Conservation (phyloP, 2,113 vertebrate genomes). For the Nothocercus nigrocapillus region DNA sequence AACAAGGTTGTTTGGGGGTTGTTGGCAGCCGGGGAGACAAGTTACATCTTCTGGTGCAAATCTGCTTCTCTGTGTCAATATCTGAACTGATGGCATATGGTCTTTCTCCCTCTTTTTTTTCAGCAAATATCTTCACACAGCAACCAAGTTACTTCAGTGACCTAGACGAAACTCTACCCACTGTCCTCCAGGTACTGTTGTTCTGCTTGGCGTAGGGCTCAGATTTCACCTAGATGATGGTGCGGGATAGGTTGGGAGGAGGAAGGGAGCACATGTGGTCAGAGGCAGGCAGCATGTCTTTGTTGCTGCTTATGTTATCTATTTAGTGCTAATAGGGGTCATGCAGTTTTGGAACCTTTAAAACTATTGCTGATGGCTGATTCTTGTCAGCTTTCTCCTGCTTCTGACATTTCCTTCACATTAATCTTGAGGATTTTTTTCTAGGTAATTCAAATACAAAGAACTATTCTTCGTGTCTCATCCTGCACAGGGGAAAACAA, state of each 20-base stretch:
- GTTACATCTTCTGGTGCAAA: neutral
- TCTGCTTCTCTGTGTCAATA: neutral
- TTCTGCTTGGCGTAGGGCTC: neutral
- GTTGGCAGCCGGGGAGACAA: too few relatives aligned
- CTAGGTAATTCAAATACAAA: neutral
- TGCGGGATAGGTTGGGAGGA: neutral
- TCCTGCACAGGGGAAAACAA: neutral
- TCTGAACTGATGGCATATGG: neutral
- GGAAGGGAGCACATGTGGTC: neutral
- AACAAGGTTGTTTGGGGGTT: too few relatives aligned
- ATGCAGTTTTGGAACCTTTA: neutral
- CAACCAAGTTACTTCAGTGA: constrained; percentile 93
- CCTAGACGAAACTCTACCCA: constrained; percentile 89
- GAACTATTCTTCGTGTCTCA: neutral
- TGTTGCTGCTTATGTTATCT: neutral
- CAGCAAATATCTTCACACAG: constrained; percentile 94
- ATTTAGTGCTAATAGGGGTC: neutral
- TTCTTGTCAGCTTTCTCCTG: neutral
- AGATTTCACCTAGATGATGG: neutral
- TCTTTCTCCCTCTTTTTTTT: neutral
- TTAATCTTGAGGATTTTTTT: neutral
- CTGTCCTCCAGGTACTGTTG: constrained; percentile 85
- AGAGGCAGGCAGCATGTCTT: neutral
- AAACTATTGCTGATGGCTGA: neutral
- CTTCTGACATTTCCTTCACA: neutral